Evolutionary conservation across 2,888 invertebrate genomes (phyloP).

Genomic region (Mesopsocus fuscifrons): DNA sequence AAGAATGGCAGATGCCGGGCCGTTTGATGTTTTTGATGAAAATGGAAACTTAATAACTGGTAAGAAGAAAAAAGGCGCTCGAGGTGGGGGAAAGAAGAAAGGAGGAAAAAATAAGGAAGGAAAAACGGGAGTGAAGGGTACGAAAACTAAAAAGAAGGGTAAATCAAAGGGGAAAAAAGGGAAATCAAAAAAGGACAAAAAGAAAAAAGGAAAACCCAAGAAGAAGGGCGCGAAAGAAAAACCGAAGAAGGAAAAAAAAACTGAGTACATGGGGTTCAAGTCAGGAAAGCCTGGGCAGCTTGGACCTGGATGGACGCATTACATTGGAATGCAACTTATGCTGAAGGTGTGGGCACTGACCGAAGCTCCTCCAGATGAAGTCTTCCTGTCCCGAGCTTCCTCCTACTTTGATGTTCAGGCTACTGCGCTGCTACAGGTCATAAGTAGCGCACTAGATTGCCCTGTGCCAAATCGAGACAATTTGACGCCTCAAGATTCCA

Average conservation of each 20-base stretch:
- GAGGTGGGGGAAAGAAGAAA: neutral
- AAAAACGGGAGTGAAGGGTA: neutral
- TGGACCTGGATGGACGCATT: neutral
- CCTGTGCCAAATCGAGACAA: neutral
- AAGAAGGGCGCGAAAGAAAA: neutral
- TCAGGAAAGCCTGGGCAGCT: slow-evolving; percentile 1
- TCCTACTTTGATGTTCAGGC: slow-evolving; percentile 7
- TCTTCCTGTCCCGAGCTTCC: neutral
- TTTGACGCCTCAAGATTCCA: neutral
- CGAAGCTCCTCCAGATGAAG: neutral
- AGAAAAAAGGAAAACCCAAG: slow-evolving; percentile 1
- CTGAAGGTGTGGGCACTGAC: neutral
- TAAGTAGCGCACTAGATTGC: neutral
- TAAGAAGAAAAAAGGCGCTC: neutral
- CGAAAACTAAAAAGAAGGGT: neutral
- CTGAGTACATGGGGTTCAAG: neutral
- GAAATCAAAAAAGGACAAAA: neutral
- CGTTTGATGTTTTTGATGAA: no score
- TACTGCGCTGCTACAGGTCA: neutral
- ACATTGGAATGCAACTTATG: neutral
- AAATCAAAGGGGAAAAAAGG: neutral
- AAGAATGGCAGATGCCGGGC: no score
- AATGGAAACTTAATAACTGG: neutral
- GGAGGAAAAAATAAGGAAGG: neutral
- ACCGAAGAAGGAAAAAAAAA: neutral